These are phyloP conservation scores for Serinus canaria DNA, from an alignment of 2,113 vertebrate species.

Conservation along the genomic window DNA sequence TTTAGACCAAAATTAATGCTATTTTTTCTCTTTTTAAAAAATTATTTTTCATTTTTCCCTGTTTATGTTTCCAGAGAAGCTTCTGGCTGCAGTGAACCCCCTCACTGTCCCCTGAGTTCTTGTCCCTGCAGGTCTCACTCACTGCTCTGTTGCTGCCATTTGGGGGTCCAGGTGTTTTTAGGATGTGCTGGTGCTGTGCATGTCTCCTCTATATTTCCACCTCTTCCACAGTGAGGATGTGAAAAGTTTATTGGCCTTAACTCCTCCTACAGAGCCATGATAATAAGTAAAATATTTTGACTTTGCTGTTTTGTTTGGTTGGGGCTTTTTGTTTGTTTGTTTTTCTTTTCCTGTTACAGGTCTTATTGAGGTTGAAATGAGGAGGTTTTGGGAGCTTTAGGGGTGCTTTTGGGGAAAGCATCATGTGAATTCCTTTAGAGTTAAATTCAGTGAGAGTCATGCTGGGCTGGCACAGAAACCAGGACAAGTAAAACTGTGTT, in stretches of 20 bases:
- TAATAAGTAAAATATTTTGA: not conserved
- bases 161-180: not conserved
- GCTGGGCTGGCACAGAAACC: constrained; percentile 40
- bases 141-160: not conserved
- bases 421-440: constrained; percentile 13
- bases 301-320: not conserved
- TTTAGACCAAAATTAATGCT: not conserved
- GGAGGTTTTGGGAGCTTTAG: not conserved
- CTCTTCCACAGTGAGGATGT: rapidly evolving
- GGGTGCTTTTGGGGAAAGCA: not conserved
- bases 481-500: constrained; percentile 36
- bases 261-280: not conserved
- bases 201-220: not conserved
- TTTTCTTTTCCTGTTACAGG: not conserved
- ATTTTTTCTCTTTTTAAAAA: not conserved
- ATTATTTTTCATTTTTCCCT: not conserved
- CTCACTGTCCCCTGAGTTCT: not conserved
- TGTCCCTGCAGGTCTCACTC: not conserved
- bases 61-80: not conserved
- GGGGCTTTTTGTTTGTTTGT: not conserved
- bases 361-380: not conserved
- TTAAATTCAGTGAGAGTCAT: constrained; percentile 13
- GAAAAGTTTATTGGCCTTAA: not conserved
- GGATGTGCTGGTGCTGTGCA: not conserved
- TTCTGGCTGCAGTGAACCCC: not conserved